Percentiles rank a stretch among this genome's conserved stretches.
Conservation (phyloP, 2,888 invertebrate genomes). For the Nymphalis c-album region DNA sequence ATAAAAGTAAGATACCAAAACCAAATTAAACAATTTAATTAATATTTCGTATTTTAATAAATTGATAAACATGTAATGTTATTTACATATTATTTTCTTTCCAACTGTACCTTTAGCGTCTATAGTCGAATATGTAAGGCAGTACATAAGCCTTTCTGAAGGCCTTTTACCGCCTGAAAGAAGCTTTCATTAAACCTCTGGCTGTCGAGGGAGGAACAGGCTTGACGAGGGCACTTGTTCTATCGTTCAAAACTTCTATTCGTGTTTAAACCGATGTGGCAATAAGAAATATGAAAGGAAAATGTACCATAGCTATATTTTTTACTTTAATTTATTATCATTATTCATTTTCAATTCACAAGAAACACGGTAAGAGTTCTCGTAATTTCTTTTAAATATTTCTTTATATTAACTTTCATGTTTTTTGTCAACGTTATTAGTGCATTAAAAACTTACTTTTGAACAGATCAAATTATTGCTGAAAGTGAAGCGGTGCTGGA, state of each 20-base stretch:
- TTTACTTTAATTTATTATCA: conserved; percentile 55
- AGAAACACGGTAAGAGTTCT: conserved; percentile 48
- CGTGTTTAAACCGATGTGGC: background rate
- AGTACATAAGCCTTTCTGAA: background rate
- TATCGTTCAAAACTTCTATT: no score
- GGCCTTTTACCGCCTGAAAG: conserved; percentile 9
- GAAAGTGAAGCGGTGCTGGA: conserved; percentile 71
- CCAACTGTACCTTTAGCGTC: conserved; percentile 30
- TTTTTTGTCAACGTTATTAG: no score
- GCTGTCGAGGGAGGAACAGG: conserved; percentile 17
- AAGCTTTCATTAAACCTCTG: conserved; percentile 21
- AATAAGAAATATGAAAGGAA: conserved; percentile 49
- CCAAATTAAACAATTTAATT: no score
- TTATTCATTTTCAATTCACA: conserved; percentile 52
- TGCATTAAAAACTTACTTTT: conserved; percentile 19
- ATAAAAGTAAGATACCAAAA: no score
- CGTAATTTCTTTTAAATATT: no score
- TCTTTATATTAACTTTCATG: no score
- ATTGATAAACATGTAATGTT: no score
- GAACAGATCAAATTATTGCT: conserved; percentile 52
- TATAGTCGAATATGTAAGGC: background rate
- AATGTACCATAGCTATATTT: conserved; percentile 50
- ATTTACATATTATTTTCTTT: background rate
- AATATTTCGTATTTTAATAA: no score
- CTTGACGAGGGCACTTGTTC: background rate